Evolutionary conservation across 2,113 vertebrate genomes (phyloP), one percentile per base, ranked within the genome.

Genomic region (Cyprinodon tularosa): DNA sequence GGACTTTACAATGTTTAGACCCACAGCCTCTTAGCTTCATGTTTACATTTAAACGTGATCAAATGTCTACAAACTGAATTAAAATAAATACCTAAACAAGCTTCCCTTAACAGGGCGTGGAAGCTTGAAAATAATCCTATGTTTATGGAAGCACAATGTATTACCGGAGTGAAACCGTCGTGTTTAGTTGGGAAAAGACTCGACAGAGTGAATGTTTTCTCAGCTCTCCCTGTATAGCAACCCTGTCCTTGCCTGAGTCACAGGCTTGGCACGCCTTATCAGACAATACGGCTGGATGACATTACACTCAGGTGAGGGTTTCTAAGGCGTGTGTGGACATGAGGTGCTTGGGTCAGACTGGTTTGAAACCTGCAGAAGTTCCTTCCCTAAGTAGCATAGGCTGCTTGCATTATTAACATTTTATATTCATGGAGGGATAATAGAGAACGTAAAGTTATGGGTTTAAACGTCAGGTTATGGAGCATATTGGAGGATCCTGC

Each of bases 261-360:
- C 50, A n/a, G 50, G 50, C 17, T 57, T 57, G 78, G 73, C 76
- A 71, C 80, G 1, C 88, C 84, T 83, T 14, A 2, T 72, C 68
- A 12, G 53, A 72, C 50, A 62, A 91, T 83, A 61, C 69, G 73
- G 64, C 38, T 1, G 42, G 74, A 74, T 86, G 42, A 60, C 6
- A 36, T 89, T 83, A 68, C 88, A 80, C 59, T 66, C 71, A 77
- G 62, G 75, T 62, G 62, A 53, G 60, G 78, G 72, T 76, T 59
- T 47, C 1, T 71, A 70, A 66, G 7, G 72, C 71, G 3, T 81
- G 79, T 61, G 71, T 66, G 69, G 74, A 67, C 78, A 65, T 78
- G 68, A 59, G 72, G 11, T 66, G 64, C 42, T 60, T n/a, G 20
- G 20, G 20, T 45, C 9, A 9, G 20, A 57, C 50, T 20, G 4